Conservation (phyloP, 1,140 invertebrate genomes). For the Dryas iulia region DNA sequence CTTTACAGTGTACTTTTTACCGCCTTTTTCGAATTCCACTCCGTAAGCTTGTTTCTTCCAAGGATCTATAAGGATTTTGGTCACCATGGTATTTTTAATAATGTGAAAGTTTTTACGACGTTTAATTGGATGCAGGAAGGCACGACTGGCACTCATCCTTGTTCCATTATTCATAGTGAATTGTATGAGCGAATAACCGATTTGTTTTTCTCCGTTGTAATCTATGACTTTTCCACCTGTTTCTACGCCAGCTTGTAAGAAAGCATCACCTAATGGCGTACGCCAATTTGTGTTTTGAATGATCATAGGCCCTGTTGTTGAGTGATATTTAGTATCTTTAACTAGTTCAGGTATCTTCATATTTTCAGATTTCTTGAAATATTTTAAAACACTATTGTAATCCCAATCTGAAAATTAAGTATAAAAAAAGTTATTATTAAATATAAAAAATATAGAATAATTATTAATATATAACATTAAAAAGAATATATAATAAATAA, state of each 20-base stretch:
- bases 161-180: conserved; percentile 82
- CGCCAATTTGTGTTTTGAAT: conserved; percentile 83
- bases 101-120: conserved; percentile 33
- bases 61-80: conserved; percentile 32
- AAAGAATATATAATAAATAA: too few species aligned
- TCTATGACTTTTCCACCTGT: conserved; percentile 83
- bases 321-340: conserved; percentile 65
- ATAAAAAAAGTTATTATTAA: not conserved
- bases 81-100: conserved; percentile 30
- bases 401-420: conserved; percentile 48
- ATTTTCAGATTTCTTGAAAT: conserved; percentile 88
- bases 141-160: conserved; percentile 83
- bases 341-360: conserved; percentile 50
- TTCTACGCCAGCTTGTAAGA: conserved; percentile 87
- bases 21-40: conserved; percentile 23
- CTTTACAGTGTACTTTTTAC: conserved; percentile 16
- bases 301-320: conserved; percentile 79
- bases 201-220: conserved; percentile 78
- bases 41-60: conserved; percentile 30
- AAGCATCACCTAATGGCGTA: conserved; percentile 82
- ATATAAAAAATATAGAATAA: too few species aligned
- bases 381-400: conserved; percentile 87
- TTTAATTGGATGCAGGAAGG: conserved; percentile 81
- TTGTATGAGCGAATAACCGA: conserved; percentile 77
- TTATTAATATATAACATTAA: too few species aligned